phyloP scores from a whole-genome alignment of 2,888 invertebrate species.

The Pristionchus maxplancki region DNA sequence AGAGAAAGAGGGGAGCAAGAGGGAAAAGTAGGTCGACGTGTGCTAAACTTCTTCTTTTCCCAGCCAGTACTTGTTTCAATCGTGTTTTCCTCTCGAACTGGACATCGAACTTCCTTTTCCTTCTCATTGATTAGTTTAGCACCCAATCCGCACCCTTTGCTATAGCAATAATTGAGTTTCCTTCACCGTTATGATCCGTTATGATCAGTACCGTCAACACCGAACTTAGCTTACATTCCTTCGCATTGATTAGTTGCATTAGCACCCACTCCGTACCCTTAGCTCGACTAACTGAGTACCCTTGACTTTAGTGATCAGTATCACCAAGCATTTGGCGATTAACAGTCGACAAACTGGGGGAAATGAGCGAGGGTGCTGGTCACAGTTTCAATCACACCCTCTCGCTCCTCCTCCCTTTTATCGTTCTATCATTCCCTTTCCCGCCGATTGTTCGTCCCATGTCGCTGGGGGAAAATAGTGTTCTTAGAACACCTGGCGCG shows the following conservation, averaged over 20 bases:
- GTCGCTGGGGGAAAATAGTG: too few species aligned
- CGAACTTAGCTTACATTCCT: too few species aligned
- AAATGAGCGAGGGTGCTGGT: background rate
- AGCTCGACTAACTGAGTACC: too few species aligned
- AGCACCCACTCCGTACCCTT: background rate
- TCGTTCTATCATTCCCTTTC: background rate
- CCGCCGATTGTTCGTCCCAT: background rate
- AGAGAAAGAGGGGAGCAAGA: background rate
- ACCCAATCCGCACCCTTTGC: too few species aligned
- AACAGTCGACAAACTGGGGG: background rate
- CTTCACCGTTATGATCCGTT: too few species aligned
- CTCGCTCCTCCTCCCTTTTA: background rate
- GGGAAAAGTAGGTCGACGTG: conserved; percentile 42
- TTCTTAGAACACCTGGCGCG: background rate
- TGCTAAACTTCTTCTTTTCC: background rate
- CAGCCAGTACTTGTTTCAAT: conserved; percentile 10
- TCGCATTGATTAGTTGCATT: background rate
- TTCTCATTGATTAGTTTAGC: background rate
- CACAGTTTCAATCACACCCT: too few species aligned
- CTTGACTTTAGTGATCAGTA: background rate
- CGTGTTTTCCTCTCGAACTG: background rate
- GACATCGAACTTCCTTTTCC: background rate
- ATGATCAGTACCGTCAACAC: too few species aligned
- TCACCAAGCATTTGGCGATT: background rate
- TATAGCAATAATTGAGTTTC: too few species aligned